Percentiles rank a stretch among this genome's conserved stretches.
Evolutionary conservation across 2,113 vertebrate species (phyloP).

Genomic region (Pseudorhombus dupliciocellatus): DNA sequence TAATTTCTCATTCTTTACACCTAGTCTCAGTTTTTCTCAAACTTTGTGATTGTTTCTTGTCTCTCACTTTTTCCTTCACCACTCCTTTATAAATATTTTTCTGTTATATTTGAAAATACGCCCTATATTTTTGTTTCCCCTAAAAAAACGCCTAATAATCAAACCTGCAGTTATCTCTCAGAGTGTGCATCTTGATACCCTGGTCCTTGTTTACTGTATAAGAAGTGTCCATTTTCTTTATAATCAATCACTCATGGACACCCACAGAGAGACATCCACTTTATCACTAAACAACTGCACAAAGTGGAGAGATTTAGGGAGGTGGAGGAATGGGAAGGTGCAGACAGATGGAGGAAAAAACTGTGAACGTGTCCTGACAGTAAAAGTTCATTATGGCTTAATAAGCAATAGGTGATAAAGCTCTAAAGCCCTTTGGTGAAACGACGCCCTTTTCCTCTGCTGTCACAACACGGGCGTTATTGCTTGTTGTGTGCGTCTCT

Average conservation of each 20-base stretch:
- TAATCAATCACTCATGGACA: neutral
- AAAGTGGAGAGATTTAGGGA: neutral
- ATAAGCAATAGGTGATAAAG: conserved; percentile 37
- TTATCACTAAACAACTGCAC: neutral
- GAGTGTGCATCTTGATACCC: too few relatives aligned
- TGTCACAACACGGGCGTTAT: conserved; percentile 44
- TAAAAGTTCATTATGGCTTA: conserved; percentile 46
- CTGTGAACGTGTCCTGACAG: neutral
- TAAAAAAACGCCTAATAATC: too few relatives aligned
- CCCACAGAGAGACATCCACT: conserved; percentile 2
- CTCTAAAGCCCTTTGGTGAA: conserved; percentile 17
- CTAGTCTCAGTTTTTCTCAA: conserved; percentile 18
- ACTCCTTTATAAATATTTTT: neutral
- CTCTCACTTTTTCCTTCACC: neutral
- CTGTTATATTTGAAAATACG: neutral
- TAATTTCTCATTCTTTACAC: conserved; percentile 7
- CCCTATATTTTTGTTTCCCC: too few relatives aligned
- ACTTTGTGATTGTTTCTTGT: conserved; percentile 9
- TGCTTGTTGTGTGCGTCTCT: conserved; percentile 45
- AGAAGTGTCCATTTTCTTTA: conserved; percentile 16
- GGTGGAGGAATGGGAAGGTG: neutral
- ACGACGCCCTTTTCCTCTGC: conserved; percentile 24
- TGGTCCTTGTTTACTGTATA: conserved; percentile 13
- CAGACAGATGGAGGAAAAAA: conserved; percentile 15
- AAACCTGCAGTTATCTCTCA: too few relatives aligned